Conservation (phyloP, 2,888 invertebrate species). For the Monopis laevigella region DNA sequence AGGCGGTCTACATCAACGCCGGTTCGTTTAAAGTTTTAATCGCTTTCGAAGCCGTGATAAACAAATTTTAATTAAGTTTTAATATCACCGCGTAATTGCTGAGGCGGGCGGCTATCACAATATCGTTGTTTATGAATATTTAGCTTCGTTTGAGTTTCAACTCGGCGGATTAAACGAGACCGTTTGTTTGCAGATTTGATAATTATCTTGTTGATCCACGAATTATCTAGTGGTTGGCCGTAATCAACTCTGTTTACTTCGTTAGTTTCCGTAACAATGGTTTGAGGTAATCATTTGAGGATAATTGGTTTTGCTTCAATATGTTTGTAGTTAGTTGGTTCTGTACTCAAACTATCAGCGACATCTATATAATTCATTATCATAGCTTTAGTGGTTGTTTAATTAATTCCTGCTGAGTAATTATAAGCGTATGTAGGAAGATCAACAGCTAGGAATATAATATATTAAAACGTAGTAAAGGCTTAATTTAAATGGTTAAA, state of each 20-base stretch:
- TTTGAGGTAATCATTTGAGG: neutral
- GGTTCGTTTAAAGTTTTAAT: conserved; percentile 66
- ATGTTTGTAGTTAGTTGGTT: too few relatives aligned
- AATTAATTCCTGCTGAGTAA: neutral
- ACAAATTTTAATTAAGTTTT: conserved; percentile 67
- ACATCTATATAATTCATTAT: neutral
- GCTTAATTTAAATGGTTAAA: too few relatives aligned
- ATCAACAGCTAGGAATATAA: too few relatives aligned
- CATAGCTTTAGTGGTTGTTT: neutral
- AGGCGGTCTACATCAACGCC: conserved; percentile 53
- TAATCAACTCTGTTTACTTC: conserved; percentile 10
- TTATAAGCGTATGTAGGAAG: too few relatives aligned
- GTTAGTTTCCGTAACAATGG: conserved; percentile 7
- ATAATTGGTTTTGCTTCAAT: neutral
- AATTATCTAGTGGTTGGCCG: conserved; percentile 10
- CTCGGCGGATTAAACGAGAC: conserved; percentile 14
- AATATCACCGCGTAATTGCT: conserved; percentile 65
- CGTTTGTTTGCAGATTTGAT: conserved; percentile 17
- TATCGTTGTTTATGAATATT: conserved; percentile 45
- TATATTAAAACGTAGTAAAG: too few relatives aligned
- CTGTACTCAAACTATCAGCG: too few relatives aligned
- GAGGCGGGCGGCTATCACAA: conserved; percentile 52
- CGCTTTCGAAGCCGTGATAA: conserved; percentile 63
- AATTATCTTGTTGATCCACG: conserved; percentile 14
- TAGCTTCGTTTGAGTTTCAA: conserved; percentile 27